phyloP scores from a whole-genome alignment of 2,888 invertebrate species.

The Sympetrum striolatum region DNA sequence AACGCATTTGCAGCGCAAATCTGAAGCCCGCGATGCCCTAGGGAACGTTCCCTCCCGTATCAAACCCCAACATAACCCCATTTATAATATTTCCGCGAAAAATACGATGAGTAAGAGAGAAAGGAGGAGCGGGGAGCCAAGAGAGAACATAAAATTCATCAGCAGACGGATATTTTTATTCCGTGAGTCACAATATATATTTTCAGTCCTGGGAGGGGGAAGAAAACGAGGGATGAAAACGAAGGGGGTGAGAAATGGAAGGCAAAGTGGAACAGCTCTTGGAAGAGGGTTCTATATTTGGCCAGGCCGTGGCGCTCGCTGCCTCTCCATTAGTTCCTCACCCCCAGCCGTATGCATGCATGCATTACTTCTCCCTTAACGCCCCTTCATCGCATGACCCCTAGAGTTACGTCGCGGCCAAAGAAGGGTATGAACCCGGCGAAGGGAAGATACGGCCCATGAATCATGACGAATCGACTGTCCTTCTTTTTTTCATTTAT shows the following conservation, averaged over 20 bases:
- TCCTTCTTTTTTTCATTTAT: not conserved
- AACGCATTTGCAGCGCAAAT: no score
- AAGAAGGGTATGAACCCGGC: not conserved
- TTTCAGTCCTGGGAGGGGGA: conserved; percentile 4
- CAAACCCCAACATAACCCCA: not conserved
- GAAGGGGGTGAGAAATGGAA: not conserved
- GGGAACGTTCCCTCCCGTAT: no score
- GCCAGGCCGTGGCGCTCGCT: not conserved
- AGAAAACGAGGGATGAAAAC: not conserved
- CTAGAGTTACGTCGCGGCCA: not conserved
- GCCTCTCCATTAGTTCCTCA: not conserved
- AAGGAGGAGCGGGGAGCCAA: not conserved
- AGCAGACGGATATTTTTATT: conserved; percentile 28
- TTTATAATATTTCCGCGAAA: not conserved
- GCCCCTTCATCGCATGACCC: not conserved
- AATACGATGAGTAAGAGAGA: not conserved
- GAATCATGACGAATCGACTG: not conserved
- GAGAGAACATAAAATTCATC: conserved; percentile 8
- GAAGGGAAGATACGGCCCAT: not conserved
- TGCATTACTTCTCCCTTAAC: not conserved
- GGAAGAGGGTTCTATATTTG: not conserved
- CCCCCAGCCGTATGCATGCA: not conserved
- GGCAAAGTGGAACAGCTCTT: not conserved
- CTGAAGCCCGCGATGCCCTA: no score
- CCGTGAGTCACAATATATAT: conserved; percentile 34